Evolutionary conservation across 2,113 vertebrate genomes (phyloP).

Genomic region (Paradisaea rubra): DNA sequence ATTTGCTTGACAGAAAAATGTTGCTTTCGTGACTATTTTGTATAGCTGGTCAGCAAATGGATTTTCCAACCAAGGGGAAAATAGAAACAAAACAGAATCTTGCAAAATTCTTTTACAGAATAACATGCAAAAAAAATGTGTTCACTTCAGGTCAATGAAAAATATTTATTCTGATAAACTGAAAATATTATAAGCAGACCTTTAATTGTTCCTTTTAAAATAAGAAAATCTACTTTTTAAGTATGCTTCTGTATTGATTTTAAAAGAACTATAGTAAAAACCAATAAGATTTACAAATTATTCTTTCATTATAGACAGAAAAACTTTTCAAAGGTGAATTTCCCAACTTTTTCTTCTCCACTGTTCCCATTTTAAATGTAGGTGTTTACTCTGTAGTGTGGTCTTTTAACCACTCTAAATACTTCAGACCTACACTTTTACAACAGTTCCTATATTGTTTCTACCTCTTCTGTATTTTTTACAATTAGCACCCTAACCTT

Average conservation of each 20-base stretch:
- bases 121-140: fast-evolving
- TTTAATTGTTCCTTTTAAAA: not conserved
- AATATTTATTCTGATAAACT: not conserved
- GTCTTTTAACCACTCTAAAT: not conserved
- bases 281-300: not conserved
- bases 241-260: not conserved
- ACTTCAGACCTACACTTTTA: not conserved
- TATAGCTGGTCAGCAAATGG: not conserved
- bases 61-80: not conserved
- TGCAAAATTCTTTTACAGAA: not conserved
- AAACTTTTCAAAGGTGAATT: not conserved
- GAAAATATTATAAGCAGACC: not conserved
- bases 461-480: not conserved
- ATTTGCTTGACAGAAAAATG: not conserved
- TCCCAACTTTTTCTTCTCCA: not conserved
- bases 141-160: not conserved
- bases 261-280: not conserved
- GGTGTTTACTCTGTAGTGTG: not conserved
- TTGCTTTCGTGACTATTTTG: not conserved
- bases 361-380: not conserved
- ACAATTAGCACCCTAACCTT: not conserved
- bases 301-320: not conserved
- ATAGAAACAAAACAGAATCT: not conserved
- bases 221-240: not conserved
- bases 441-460: not conserved